Conservation (phyloP, 2,888 invertebrate genomes). For the Melanargia galathea region DNA sequence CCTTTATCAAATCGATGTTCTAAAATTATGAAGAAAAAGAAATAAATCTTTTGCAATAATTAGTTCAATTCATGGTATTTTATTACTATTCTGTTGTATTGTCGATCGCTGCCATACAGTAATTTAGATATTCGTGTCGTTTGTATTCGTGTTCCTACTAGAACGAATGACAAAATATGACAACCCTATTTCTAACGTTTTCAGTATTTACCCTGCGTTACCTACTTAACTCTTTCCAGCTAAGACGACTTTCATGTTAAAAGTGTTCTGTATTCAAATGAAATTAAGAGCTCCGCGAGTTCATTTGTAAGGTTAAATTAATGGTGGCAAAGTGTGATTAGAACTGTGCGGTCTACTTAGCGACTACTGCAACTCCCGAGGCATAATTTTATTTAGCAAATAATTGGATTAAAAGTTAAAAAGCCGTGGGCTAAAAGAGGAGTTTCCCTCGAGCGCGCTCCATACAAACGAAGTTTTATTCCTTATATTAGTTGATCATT, state of each 20-base stretch:
- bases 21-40: too few species aligned
- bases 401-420: too few species aligned
- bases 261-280: slow-evolving; percentile 26
- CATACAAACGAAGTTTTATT: too few species aligned
- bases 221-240: slow-evolving; percentile 31
- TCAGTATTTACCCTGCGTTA: slow-evolving; percentile 32
- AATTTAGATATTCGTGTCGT: neutral
- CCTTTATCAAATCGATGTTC: too few species aligned
- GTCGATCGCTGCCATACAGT: too few species aligned
- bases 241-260: slow-evolving; percentile 30
- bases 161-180: neutral
- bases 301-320: slow-evolving; percentile 25
- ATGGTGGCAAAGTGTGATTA: slow-evolving; percentile 17
- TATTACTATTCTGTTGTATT: too few species aligned
- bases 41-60: too few species aligned
- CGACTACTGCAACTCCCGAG: slow-evolving; percentile 4
- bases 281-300: slow-evolving; percentile 27
- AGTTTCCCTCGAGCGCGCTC: too few species aligned
- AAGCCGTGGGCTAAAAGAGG: too few species aligned
- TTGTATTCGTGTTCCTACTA: neutral
- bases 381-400: slow-evolving; percentile 17
- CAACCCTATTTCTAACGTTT: slow-evolving; percentile 24
- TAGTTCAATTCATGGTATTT: too few species aligned
- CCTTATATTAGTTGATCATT: too few species aligned
- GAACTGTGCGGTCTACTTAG: slow-evolving; percentile 23